Evolutionary conservation across 2,797 vertebrate genomes (phyloP).

Genomic region (Danio albolineatus): DNA sequence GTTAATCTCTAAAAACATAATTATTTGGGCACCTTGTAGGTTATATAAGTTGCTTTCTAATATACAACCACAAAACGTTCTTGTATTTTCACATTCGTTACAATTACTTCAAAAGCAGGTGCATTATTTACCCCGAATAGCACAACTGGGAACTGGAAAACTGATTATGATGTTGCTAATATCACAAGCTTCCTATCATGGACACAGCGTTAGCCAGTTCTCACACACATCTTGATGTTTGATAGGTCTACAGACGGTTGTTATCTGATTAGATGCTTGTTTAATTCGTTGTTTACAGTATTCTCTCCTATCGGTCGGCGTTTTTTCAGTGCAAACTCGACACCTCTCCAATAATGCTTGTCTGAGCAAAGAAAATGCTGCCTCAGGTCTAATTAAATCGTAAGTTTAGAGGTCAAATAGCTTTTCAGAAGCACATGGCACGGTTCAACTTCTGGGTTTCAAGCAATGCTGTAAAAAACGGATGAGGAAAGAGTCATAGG

Average conservation of each 20-base stretch:
- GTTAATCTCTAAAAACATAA: no score
- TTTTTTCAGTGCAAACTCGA: conserved; percentile 9
- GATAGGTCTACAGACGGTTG: neutral
- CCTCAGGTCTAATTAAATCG: conserved; percentile 4
- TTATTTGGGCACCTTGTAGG: no score
- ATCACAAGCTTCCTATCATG: conserved; percentile 10
- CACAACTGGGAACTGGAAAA: conserved; percentile 41
- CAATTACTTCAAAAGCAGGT: conserved; percentile 10
- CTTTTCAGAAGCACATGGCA: conserved; percentile 10
- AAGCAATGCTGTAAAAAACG: conserved; percentile 40
- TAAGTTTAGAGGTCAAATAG: conserved; percentile 30
- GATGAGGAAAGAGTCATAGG: conserved; percentile 61
- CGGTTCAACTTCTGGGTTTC: conserved; percentile 29
- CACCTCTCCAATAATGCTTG: conserved; percentile 25
- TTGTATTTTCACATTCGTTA: neutral
- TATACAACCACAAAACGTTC: neutral
- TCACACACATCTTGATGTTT: neutral
- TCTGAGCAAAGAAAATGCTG: conserved; percentile 12
- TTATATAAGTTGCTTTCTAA: neutral
- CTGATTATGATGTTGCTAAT: conserved; percentile 45
- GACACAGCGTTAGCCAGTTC: neutral
- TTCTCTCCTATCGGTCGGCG: neutral
- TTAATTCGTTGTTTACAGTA: neutral
- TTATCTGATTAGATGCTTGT: conserved; percentile 7
- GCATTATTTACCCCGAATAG: conserved; percentile 39